phyloP scores from a whole-genome alignment of 2,113 vertebrate genomes.

The Probosciger aterrimus region DNA sequence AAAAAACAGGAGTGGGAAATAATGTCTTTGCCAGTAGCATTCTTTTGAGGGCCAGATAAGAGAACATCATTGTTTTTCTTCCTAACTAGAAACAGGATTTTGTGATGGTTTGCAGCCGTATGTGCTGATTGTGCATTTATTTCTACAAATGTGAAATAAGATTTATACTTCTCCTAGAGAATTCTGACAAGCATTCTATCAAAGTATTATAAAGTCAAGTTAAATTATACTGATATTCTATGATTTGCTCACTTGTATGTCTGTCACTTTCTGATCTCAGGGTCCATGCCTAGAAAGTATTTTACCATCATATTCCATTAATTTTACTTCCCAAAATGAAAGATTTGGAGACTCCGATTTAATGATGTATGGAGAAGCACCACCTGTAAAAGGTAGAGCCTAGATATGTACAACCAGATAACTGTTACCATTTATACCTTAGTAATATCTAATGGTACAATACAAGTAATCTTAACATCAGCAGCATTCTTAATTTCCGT shows the following conservation, averaged over 20 bases:
- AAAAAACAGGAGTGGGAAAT: not conserved
- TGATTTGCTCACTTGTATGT: not conserved
- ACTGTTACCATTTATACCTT: not conserved
- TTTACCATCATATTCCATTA: constrained; percentile 45
- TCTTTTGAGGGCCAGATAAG: not conserved
- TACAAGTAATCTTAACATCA: not conserved
- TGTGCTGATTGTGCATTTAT: not conserved
- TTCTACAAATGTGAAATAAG: not conserved
- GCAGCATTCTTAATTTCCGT: not conserved
- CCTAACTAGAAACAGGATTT: not conserved
- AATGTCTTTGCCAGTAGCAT: not conserved
- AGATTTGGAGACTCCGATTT: constrained; percentile 15
- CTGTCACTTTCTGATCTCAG: constrained; percentile 56
- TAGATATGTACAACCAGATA: not conserved
- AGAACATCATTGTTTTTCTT: not conserved
- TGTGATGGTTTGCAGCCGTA: not conserved
- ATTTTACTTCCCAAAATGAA: constrained; percentile 52
- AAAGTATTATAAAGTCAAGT: not conserved
- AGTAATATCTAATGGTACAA: not conserved
- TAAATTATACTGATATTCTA: not conserved
- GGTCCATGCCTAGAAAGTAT: constrained; percentile 31
- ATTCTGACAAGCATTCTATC: not conserved
- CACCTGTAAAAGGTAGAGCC: constrained; percentile 66
- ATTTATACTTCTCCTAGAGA: not conserved
- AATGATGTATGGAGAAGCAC: constrained; percentile 39